Evolutionary conservation across 2,888 invertebrate genomes (phyloP), one percentile per base, ranked within the genome.

Genomic region (Lepetodrilus schrolli): DNA sequence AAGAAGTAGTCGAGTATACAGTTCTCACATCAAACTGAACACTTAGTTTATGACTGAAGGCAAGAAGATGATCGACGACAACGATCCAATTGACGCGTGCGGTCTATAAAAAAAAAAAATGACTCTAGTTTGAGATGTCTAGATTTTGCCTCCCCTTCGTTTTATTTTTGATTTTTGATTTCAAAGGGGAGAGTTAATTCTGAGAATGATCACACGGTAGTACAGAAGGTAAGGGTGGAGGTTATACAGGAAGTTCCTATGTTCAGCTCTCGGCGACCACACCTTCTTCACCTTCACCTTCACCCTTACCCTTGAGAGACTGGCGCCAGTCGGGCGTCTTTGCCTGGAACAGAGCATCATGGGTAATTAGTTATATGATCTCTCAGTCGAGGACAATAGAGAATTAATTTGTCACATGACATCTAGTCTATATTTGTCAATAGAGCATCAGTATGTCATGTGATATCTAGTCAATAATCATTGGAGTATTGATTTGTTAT

Each of bases 241-340:
- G 17, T n/a, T 21, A 20, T 48, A 49, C n/a, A 23, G 21, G 34
- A 43, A 21, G 37, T 34, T 66, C 72, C 75, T 75, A 78, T 70
- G 74, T 51, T 66, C 72, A 65, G 48, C 74, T 66, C 38, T 72
- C 49, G 2, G 66, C 76, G 4, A 66, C 71, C 10, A 50, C 74
- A n/a, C n/a, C n/a, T 4, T 69, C 78, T 30, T 70, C 75, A 8
- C 26, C 76, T 4, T 51, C 71, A 17, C 72, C 73, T 20, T 73
- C 70, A 1, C 69, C 75, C 34, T 72, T 73, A 8, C 74, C 73
- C 50, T 80, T 80, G 38, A 78, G 76, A 20, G 72, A 74, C 43
- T 77, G 72, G 20, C 78, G 72, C 80, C 80, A 80, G 65, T 78
- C 76, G 2, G 80, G 78, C 43, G 73, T 76, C 66, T 80, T 78